Evolutionary conservation across 2,888 invertebrate genomes (phyloP).

Genomic region (Drosophila demipolita): DNA sequence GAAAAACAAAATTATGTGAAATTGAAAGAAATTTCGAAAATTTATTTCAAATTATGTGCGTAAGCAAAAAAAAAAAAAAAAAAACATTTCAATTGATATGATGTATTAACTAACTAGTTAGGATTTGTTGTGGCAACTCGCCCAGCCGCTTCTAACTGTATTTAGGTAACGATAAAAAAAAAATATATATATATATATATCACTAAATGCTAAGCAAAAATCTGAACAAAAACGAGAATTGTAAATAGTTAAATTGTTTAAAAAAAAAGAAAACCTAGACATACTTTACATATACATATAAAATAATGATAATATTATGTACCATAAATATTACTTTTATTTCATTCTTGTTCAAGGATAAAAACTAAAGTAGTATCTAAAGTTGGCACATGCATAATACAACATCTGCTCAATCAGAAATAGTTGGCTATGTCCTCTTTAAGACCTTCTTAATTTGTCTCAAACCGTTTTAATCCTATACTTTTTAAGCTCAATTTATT

Average conservation of each 20-base stretch:
- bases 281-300: constrained; percentile 15
- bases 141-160: constrained; percentile 36
- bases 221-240: constrained; percentile 30
- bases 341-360: constrained; percentile 7
- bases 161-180: constrained; percentile 38
- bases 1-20: constrained; percentile 34
- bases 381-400: constrained; percentile 18
- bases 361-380: constrained; percentile 12
- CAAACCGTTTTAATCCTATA: constrained; percentile 43
- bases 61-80: constrained; percentile 18
- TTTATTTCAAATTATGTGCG: constrained; percentile 51
- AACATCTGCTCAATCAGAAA: constrained; percentile 32
- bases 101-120: constrained; percentile 45
- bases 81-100: constrained; percentile 55
- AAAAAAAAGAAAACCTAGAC: constrained; percentile 6
- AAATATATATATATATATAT: constrained; percentile 35
- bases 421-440: constrained; percentile 10
- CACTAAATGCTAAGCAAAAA: constrained; percentile 71
- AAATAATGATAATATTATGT: constrained; percentile 16
- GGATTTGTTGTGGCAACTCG: constrained; percentile 53
- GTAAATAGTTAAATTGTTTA: constrained; percentile 67
- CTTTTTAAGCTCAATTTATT: constrained; percentile 23
- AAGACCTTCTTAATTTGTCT: constrained; percentile 8
- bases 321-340: constrained; percentile 5
- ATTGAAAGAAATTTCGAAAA: constrained; percentile 49